phyloP scores from a whole-genome alignment of 1,140 invertebrate species.

The Schmidtea mediterranea region DNA sequence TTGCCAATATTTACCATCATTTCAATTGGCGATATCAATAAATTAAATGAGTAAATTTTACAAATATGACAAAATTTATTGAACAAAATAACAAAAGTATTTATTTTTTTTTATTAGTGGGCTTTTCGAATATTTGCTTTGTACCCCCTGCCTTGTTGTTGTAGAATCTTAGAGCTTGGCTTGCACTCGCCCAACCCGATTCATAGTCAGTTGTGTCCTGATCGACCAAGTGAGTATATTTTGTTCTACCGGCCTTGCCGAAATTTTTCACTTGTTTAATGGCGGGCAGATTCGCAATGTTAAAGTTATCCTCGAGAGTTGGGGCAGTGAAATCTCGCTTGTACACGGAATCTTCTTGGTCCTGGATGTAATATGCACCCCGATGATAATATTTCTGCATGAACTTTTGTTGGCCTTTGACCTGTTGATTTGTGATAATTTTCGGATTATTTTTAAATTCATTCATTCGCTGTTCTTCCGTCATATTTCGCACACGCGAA shows the following conservation, averaged over 20 bases:
- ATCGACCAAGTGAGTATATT: conserved; percentile 94
- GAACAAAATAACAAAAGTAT: no score
- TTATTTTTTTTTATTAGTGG: conserved; percentile 17
- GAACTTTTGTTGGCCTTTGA: conserved; percentile 97
- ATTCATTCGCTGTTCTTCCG: conserved; percentile 57
- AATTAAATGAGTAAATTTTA: no score
- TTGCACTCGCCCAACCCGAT: conserved; percentile 68
- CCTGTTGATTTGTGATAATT: conserved; percentile 63
- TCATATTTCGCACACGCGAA: conserved; percentile 67
- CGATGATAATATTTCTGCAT: conserved; percentile 97
- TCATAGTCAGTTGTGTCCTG: conserved; percentile 96
- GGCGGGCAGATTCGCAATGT: conserved; percentile 89
- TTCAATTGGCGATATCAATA: no score
- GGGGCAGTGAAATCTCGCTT: conserved; percentile 83
- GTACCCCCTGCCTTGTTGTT: conserved; percentile 69
- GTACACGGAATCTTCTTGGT: conserved; percentile 66
- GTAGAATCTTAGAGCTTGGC: conserved; percentile 67
- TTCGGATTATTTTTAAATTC: conserved; percentile 76
- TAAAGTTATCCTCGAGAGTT: conserved; percentile 93
- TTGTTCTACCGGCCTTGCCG: conserved; percentile 81
- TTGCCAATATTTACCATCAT: no score
- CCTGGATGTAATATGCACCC: conserved; percentile 67
- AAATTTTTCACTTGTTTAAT: conserved; percentile 99
- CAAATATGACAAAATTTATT: no score
- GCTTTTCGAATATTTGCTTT: conserved; percentile 67